Evolutionary conservation across 2,888 invertebrate genomes (phyloP), one percentile per base, ranked within the genome.

Genomic region (Tortrix viridana): DNA sequence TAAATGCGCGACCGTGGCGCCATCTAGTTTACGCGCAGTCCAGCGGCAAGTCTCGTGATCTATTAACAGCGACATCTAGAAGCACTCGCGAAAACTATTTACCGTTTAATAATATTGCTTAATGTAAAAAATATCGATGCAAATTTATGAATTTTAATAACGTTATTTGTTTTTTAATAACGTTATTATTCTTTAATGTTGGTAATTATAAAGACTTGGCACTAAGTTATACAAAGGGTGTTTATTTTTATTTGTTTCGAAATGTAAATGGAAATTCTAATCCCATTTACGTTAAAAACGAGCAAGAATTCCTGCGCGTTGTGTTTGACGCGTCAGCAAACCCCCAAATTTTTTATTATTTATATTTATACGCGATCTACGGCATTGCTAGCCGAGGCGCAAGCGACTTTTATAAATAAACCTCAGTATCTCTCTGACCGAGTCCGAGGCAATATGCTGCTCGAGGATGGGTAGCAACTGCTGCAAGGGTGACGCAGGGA

Each of bases 391-490:
- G 16, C 6, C 47, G 19, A n/a, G 16, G 22, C 53, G 44, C 43
- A 41, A 26, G 60, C 71, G 85, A 77, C 71, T 74, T 69, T 77
- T 84, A 72, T 84, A 89, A 89, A 90, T 89, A 88, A 72, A 71
- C 70, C 32, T 71, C 71, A 71, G 79, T 82, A 89, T 88, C 87
- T 88, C 78, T 84, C 85, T 85, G 84, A 72, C 76, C 73, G 75
- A 79, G 75, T 70, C 74, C 82, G 84, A 77, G 79, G 77, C 80
- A 81, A 80, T 74, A 87, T 89, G 90, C 77, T 85, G 86, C 80
- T 84, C 78, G 82, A 81, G 75, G 70, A 93, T 93, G 93, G 93
- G 93, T 79, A 93, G 93, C 84, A 93, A 93, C 81, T 93, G 93
- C 86, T 93, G 93, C 84, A 93, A 93, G 80, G 92, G 93, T 79